Conservation (phyloP, 2,888 invertebrate species). For the Ceraclea dissimilis region DNA sequence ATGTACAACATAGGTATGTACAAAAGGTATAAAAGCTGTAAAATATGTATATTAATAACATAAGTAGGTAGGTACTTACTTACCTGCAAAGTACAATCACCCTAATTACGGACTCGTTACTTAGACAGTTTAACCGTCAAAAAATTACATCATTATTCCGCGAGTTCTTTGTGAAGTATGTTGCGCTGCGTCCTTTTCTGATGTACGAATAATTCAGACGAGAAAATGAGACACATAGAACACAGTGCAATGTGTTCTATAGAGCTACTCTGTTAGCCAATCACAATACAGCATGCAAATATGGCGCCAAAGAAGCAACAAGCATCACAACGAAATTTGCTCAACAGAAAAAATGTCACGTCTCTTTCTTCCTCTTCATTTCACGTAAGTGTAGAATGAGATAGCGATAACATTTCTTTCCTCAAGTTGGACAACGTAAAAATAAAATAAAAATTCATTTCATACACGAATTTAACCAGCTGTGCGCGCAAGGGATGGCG, state of each 20-base stretch:
- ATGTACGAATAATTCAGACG: background rate
- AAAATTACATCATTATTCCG: conserved; percentile 1
- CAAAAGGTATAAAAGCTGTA: no score
- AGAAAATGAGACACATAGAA: background rate
- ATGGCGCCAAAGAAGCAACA: conserved; percentile 16
- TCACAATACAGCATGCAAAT: conserved; percentile 3
- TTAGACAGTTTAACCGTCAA: conserved; percentile 1
- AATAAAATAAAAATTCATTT: no score
- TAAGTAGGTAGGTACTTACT: background rate
- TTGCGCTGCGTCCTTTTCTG: background rate
- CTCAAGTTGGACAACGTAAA: conserved; percentile 1
- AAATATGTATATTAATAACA: no score
- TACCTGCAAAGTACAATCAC: background rate
- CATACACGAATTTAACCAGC: conserved; percentile 11
- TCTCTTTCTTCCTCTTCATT: background rate
- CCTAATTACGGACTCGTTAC: background rate
- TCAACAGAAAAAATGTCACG: background rate
- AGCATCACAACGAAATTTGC: conserved; percentile 8
- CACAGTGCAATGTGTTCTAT: background rate
- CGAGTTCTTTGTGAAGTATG: background rate
- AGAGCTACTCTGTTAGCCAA: background rate
- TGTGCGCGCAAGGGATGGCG: conserved; percentile 10
- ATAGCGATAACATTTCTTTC: conserved; percentile 1
- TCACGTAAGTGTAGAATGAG: conserved; percentile 3
- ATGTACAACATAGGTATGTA: no score